Conservation (phyloP, 2,888 invertebrate genomes). For the Chymomyza amoena region DNA sequence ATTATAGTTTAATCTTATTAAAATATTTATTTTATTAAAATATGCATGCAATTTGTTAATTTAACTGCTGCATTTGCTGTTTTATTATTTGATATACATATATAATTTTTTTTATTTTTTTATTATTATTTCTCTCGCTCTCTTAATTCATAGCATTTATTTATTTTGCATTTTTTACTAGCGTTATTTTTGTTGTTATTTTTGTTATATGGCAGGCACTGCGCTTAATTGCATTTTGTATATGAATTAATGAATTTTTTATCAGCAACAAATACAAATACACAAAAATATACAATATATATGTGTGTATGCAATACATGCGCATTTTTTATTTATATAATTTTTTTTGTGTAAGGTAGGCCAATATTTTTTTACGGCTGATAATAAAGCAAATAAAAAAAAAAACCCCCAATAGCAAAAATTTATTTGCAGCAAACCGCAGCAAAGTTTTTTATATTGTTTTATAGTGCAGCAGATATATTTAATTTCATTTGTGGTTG, state of each 20-base stretch:
- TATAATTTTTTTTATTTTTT: constrained; percentile 32
- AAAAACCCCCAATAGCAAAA: neutral
- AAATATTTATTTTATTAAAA: constrained; percentile 74
- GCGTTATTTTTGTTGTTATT: constrained; percentile 4
- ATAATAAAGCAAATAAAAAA: constrained; percentile 16
- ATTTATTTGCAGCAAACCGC: constrained; percentile 12
- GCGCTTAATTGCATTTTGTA: constrained; percentile 38
- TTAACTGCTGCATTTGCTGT: constrained; percentile 70
- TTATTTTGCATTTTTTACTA: constrained; percentile 22
- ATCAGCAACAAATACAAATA: constrained; percentile 9
- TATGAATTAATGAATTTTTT: constrained; percentile 31
- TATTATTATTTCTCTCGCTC: constrained; percentile 43
- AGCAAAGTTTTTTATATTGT: constrained; percentile 29
- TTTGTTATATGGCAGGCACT: constrained; percentile 57
- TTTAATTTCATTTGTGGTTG: constrained; percentile 68
- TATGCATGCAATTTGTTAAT: constrained; percentile 75
- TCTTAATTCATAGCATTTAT: constrained; percentile 20
- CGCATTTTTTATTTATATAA: constrained; percentile 51
- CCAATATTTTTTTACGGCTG: constrained; percentile 36
- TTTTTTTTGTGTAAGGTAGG: constrained; percentile 20
- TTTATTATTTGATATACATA: constrained; percentile 57
- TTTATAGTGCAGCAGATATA: constrained; percentile 37
- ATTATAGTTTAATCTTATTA: constrained; percentile 73
- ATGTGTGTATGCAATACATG: constrained; percentile 29
- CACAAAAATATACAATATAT: constrained; percentile 31